Base-by-base conservation (phyloP, 2,113 vertebrate genomes). In the human (Homo sapiens) region DNA sequence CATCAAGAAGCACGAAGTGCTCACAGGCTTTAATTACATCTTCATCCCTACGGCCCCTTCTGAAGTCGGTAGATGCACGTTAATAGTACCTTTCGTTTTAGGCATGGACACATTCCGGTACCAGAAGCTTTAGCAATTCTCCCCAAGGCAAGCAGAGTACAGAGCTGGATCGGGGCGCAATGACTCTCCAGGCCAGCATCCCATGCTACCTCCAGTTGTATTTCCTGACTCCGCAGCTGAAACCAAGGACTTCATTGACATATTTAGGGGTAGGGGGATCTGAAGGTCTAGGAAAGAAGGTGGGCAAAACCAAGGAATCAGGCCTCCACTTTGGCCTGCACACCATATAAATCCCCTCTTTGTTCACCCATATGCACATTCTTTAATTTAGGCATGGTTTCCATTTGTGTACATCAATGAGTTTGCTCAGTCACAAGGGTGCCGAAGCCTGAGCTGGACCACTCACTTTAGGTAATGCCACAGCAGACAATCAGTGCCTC, bases 1-100 rank as follows among this genome's bases (percentile, higher is more conserved):
- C 61, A 92, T 95, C 78, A 64, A 87, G 93, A 94, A 96, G 80
- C 84, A 72, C 83, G 79, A 35, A 81, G 70, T 64, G 11, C n/a
- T 79, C 73, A 20, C 13, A 70, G 72, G 64, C 73, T 79, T 38
- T 93, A 87, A 79, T 93, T 82, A 70, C 10, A 35, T 16, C 72
- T 76, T 78, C n/a, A 18, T 90, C 61, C 66, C n/a, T 25, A 52
- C 0, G 0, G 10, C 50, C 88, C 50, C 45, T 68, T 90, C 93
- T 89, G 73, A 94, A 84, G 92, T 45, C 23, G 13, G 43, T 35
- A 43, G 72, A 14, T 0, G 0, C n/a, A 2, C 6, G 8, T 48
- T 45, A 13, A 76, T 66, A 92, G 55, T 13, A 55, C 43, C 73
- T 64, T 45, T 52, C 55, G 3, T 17, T 68, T 79, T 64, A 96